Percentiles rank a stretch among this genome's conserved stretches.
Conservation (phyloP, 2,797 vertebrate species). For the Cuculus canorus region DNA sequence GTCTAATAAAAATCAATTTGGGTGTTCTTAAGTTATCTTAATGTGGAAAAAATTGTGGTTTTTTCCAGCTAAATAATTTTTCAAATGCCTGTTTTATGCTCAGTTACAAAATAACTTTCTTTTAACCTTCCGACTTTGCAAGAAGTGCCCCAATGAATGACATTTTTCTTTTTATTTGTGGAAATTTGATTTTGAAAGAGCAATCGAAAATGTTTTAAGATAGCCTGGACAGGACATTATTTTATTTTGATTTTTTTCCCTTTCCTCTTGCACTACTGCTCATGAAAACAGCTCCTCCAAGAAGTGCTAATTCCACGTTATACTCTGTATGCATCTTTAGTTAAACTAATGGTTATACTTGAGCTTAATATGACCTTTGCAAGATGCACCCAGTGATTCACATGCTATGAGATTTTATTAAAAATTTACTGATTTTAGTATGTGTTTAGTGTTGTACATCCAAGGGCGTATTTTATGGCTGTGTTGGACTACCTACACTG, state of each 20-base stretch:
- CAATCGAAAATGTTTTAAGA: neutral
- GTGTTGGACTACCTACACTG: neutral
- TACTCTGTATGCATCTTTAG: neutral
- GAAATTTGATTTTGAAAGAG: slow-evolving; percentile 59
- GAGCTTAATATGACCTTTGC: neutral
- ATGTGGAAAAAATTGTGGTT: slow-evolving; percentile 43
- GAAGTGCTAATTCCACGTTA: neutral
- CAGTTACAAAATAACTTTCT: slow-evolving; percentile 25
- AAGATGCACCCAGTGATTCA: neutral
- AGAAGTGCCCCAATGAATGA: neutral
- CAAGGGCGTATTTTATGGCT: neutral
- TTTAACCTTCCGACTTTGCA: slow-evolving; percentile 12
- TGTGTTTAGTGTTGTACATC: neutral
- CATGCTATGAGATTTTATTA: neutral
- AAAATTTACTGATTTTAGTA: neutral
- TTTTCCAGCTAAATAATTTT: slow-evolving; percentile 36
- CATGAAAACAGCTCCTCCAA: neutral
- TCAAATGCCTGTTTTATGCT: slow-evolving; percentile 54
- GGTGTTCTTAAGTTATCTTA: slow-evolving; percentile 57
- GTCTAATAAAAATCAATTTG: slow-evolving; percentile 61
- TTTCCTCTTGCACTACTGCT: neutral
- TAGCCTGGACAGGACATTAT: neutral
- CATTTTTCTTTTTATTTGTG: slow-evolving; percentile 38
- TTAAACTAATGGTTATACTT: neutral
- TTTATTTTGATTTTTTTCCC: neutral